Base-by-base conservation (phyloP, 2,888 invertebrate genomes). In the Entomobrya proxima region DNA sequence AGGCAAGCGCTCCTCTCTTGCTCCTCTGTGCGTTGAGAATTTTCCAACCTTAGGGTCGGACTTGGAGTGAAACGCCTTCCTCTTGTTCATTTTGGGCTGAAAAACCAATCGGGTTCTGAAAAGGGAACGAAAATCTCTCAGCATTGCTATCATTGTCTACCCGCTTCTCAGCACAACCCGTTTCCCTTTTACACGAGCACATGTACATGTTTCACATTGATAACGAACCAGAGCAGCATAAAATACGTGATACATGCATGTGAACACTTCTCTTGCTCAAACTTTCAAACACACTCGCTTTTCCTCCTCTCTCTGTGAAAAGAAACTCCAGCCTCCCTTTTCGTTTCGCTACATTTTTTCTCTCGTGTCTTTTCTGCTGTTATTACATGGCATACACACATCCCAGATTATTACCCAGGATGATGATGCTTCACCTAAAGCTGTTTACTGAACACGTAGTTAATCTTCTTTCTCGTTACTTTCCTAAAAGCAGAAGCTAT, bases 41-140 rank as follows among this genome's bases (percentile, higher is more conserved):
- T 80, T 87, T 84, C 88, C 87, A 86, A 87, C 88, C 88, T 88
- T 87, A 88, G 89, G 89, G 89, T 88, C 88, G 89, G 88, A 86
- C 89, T 88, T 83, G 77, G 47, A 61, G 75, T 80, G 80, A 84
- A 87, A 86, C 88, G 86, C 88, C 88, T 88, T 86, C 89, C 88
- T 87, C 88, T 90, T 89, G 88, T 89, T 89, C 90, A 88, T 89
- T 89, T 90, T 83, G 72, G 87, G 86, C 84, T 86, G 88, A 88
- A 89, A 90, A 89, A 89, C 90, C 89, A 89, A 89, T 90, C 89
- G 87, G 86, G 85, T 85, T 83, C 77, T 87, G 79, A 86, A 85
- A 87, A 85, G 88, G 87, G 86, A 87, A 84, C 82, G 84, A 84
- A 64, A 64, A 35, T 64, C 64, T 35, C 18, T 35, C 30, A 24